A percentile compares a stretch with the other conserved stretches of the same genome.
Evolutionary conservation across 2,888 invertebrate genomes (phyloP).

Genomic region (Chrysotoxum bicinctum): DNA sequence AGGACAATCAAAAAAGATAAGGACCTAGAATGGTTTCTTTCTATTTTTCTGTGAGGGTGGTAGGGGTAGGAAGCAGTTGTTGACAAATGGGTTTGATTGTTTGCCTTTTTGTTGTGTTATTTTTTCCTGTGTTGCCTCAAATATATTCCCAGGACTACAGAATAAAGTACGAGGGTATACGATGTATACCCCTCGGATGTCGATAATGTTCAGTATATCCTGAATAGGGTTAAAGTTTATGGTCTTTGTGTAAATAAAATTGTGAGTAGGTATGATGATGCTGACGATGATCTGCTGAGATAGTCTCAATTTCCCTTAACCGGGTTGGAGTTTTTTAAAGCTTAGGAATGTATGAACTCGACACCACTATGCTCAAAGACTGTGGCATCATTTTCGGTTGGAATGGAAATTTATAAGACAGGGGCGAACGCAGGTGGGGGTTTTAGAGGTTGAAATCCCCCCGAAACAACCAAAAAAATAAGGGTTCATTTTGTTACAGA

Average conservation of each 20-base stretch:
- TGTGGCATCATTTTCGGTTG: too few species aligned
- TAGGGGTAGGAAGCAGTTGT: not conserved
- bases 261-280: not conserved
- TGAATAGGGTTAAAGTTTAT: conserved; percentile 22
- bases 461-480: too few species aligned
- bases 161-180: conserved; percentile 24
- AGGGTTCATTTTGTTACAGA: too few species aligned
- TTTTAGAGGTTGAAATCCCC: too few species aligned
- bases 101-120: conserved; percentile 24
- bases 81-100: conserved; percentile 54
- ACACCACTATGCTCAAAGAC: not conserved
- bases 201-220: not conserved
- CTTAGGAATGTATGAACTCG: not conserved
- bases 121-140: not conserved
- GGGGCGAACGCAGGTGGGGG: too few species aligned
- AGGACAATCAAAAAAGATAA: conserved; percentile 40
- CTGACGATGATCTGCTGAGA: not conserved
- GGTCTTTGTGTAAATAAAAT: not conserved
- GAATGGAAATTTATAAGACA: too few species aligned
- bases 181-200: not conserved
- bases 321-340: not conserved
- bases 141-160: conserved; percentile 38
- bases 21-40: not conserved
- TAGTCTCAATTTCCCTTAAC: not conserved
- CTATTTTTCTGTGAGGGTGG: not conserved